Evolutionary conservation across 92 coral and sea anemone genomes (phyloP).

Genomic region (Phenganax marumi): DNA sequence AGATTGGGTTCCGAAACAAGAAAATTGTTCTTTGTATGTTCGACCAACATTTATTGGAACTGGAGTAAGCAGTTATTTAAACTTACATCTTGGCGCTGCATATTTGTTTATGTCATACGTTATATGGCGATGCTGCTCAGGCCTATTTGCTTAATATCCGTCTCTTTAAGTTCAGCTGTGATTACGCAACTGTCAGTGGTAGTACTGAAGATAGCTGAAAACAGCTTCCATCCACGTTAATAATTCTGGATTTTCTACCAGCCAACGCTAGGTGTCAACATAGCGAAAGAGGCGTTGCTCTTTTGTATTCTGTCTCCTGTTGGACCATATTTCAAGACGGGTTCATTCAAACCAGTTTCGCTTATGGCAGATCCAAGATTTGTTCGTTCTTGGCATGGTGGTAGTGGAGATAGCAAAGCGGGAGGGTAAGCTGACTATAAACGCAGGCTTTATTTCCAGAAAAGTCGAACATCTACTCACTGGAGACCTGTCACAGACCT

Average conservation of each 20-base stretch:
- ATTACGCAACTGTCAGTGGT: too few relatives aligned
- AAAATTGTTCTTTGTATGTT: conserved; percentile 83
- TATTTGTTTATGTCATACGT: too few relatives aligned
- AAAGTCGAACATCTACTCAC: not conserved
- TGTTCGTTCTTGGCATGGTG: conserved; percentile 98
- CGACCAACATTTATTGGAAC: conserved; percentile 86
- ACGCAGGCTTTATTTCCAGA: too few relatives aligned
- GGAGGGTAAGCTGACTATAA: conserved; percentile 69
- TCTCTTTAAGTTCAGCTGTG: too few relatives aligned
- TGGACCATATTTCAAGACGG: conserved; percentile 97
- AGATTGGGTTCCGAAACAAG: conserved; percentile 95
- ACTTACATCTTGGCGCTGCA: too few relatives aligned
- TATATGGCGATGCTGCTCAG: too few relatives aligned
- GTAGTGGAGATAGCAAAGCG: conserved; percentile 81
- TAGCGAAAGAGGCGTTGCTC: conserved; percentile 65
- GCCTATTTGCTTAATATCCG: too few relatives aligned
- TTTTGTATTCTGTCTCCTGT: conserved; percentile 86
- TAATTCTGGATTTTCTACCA: conserved; percentile 29
- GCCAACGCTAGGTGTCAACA: conserved; percentile 81
- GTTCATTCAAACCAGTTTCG: conserved; percentile 92
- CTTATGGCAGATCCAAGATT: conserved; percentile 83
- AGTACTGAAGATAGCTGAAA: too few relatives aligned
- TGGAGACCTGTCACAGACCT: too few relatives aligned
- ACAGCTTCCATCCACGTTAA: too few relatives aligned
- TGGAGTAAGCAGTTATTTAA: conserved; percentile 50